Percentiles rank a stretch among this genome's conserved stretches.
Evolutionary conservation across 2,797 vertebrate genomes (phyloP).

Genomic region (Phoeniculus purpureus): DNA sequence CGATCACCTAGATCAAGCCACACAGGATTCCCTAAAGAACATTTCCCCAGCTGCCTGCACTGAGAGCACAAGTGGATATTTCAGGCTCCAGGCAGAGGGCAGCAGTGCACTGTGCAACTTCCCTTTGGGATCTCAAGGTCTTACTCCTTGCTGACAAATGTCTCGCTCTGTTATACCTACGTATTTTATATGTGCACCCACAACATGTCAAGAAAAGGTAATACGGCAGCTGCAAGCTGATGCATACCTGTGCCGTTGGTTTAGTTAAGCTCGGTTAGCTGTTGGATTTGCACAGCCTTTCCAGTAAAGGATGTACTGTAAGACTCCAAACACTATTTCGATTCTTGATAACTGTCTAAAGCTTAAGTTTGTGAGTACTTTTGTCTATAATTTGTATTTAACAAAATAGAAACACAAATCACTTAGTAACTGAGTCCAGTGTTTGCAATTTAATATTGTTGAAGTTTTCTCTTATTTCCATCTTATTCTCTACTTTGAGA

Average conservation of each 20-base stretch:
- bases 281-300: not conserved
- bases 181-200: not conserved
- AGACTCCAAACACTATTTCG: not conserved
- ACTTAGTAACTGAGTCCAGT: not conserved
- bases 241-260: not conserved
- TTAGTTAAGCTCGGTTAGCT: not conserved
- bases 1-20: too few relatives aligned
- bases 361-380: not conserved
- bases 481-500: not conserved
- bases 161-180: not conserved
- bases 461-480: not conserved
- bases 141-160: too few relatives aligned
- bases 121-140: not conserved
- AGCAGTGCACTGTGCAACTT: slow-evolving; percentile 46
- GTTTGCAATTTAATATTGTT: not conserved
- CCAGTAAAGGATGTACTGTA: not conserved
- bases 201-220: not conserved
- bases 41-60: not conserved
- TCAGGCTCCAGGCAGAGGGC: slow-evolving; percentile 71
- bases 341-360: not conserved
- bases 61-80: accelerated
- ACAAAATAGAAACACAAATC: not conserved
- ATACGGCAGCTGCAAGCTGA: not conserved
- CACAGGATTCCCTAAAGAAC: not conserved
- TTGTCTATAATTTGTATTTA: not conserved